Conservation (phyloP, 2,113 vertebrate genomes). For the Bombycilla garrulus region DNA sequence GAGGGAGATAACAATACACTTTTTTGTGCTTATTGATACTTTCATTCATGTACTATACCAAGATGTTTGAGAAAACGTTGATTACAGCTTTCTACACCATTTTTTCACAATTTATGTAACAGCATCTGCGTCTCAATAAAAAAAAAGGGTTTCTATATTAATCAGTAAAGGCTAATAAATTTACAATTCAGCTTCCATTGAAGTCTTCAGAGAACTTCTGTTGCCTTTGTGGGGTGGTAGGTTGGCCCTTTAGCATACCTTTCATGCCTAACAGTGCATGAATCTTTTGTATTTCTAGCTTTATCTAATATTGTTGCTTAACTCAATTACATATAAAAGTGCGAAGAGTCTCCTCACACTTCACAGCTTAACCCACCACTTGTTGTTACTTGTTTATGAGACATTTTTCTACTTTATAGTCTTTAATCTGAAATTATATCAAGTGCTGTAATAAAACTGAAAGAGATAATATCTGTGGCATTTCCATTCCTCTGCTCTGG, state of each 20-base stretch:
- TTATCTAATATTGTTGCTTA: conserved; percentile 58
- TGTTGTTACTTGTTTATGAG: conserved; percentile 61
- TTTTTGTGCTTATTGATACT: background rate
- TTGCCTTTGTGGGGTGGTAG: conserved; percentile 23
- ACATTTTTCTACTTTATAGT: conserved; percentile 65
- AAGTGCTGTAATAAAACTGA: conserved; percentile 60
- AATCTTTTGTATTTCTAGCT: conserved; percentile 59
- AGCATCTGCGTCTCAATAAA: background rate
- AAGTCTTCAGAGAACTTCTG: background rate
- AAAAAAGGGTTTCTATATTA: conserved; percentile 3
- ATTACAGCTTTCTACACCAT: background rate
- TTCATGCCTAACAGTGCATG: conserved; percentile 57
- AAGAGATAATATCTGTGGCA: conserved; percentile 67
- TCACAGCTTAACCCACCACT: conserved; percentile 13
- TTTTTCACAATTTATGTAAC: background rate
- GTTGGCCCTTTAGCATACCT: conserved; percentile 42
- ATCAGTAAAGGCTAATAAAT: conserved; percentile 37
- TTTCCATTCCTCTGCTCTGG: conserved; percentile 60
- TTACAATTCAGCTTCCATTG: background rate
- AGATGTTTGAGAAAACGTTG: background rate
- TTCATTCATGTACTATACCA: background rate
- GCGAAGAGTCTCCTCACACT: background rate
- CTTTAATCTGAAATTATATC: conserved; percentile 69
- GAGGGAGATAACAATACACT: background rate
- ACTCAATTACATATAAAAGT: conserved; percentile 25